phyloP scores from a whole-genome alignment of 2,113 vertebrate genomes.

The Prunella himalayana region DNA sequence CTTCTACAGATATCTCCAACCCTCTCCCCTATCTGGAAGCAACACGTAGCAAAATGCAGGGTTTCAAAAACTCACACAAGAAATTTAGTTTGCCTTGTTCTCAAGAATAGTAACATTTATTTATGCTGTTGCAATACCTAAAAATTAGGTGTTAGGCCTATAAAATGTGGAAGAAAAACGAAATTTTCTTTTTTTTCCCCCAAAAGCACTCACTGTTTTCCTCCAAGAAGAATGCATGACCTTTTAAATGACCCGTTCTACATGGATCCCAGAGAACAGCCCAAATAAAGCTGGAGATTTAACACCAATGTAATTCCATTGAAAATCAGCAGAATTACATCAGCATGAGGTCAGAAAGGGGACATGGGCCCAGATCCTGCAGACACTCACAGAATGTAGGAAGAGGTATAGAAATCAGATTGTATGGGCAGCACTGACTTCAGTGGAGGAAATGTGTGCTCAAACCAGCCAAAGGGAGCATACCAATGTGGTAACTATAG shows the following conservation, averaged over 20 bases:
- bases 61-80: background rate
- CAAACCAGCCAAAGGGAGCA: background rate
- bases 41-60: background rate
- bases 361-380: constrained; percentile 22
- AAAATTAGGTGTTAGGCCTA: background rate
- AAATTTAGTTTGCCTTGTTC: background rate
- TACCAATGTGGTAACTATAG: constrained; percentile 35
- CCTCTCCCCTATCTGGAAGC: background rate
- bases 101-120: background rate
- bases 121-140: background rate
- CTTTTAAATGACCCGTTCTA: background rate
- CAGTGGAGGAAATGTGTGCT: background rate
- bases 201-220: background rate
- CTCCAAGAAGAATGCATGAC: background rate
- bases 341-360: constrained; percentile 35
- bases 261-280: background rate
- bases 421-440: constrained; percentile 3
- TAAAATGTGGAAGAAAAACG: background rate
- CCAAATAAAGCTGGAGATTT: background rate
- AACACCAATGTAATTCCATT: background rate
- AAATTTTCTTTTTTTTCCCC: background rate
- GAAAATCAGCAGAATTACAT: constrained; percentile 43
- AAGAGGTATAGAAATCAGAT: constrained; percentile 49
- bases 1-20: background rate
- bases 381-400: constrained; percentile 10